Percentiles rank a stretch among this genome's conserved stretches.
Conservation (phyloP, 1,140 invertebrate species). For the Aphaenogaster floridana region DNA sequence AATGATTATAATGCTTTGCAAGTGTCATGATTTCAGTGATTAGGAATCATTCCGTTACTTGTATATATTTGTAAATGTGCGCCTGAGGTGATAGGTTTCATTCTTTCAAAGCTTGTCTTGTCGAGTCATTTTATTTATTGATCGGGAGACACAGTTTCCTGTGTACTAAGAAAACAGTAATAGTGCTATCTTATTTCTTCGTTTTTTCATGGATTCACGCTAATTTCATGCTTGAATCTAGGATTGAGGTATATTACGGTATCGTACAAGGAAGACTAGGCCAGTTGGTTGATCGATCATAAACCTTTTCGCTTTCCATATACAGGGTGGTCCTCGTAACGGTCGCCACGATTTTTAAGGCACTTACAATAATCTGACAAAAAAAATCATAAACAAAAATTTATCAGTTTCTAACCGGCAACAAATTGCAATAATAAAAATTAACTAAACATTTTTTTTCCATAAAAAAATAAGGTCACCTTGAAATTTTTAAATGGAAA, state of each 20-base stretch:
- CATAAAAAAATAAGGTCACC: no score
- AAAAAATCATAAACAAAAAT: no score
- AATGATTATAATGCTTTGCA: constrained; percentile 48
- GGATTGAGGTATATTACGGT: constrained; percentile 6
- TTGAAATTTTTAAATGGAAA: no score
- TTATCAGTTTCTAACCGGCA: no score
- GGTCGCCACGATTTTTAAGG: no score
- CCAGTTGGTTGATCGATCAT: constrained; percentile 7
- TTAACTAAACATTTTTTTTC: no score
- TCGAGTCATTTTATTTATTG: constrained; percentile 43
- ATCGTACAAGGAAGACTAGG: constrained; percentile 7
- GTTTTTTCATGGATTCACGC: constrained; percentile 8
- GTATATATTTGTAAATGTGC: constrained; percentile 63
- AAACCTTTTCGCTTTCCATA: not conserved
- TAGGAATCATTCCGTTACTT: constrained; percentile 70
- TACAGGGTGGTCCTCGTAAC: no score
- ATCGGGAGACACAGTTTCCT: not conserved
- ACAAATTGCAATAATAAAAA: no score
- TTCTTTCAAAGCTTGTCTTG: constrained; percentile 8
- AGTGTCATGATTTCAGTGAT: constrained; percentile 61
- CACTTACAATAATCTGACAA: no score
- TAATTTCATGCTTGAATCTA: constrained; percentile 1
- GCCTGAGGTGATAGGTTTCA: constrained; percentile 35
- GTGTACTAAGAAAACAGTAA: constrained; percentile 1
- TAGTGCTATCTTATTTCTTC: not conserved